Evolutionary conservation across 2,888 invertebrate species (phyloP).

Genomic region (Anoplius nigerrimus): DNA sequence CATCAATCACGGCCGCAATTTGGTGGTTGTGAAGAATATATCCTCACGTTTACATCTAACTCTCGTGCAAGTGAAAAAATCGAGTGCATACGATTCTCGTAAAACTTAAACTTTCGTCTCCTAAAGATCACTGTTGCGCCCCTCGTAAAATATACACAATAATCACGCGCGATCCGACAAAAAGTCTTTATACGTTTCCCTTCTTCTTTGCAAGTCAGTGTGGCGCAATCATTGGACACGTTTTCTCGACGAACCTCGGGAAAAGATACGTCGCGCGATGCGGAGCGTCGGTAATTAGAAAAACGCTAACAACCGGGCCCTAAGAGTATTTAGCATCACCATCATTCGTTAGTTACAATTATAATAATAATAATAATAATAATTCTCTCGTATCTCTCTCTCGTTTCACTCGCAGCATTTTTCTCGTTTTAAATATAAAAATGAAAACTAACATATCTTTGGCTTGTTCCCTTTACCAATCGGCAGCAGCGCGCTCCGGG

Average conservation of each 20-base stretch:
- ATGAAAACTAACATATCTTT: conserved; percentile 87
- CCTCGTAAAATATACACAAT: too few relatives aligned
- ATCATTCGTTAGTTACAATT: conserved; percentile 46
- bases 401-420: conserved; percentile 37
- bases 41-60: too few relatives aligned
- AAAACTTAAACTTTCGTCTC: too few relatives aligned
- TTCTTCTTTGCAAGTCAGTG: too few relatives aligned
- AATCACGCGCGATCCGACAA: too few relatives aligned
- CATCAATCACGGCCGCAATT: too few relatives aligned
- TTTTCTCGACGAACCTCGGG: not conserved
- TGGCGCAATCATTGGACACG: conserved; percentile 21
- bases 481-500: conserved; percentile 68
- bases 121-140: too few relatives aligned
- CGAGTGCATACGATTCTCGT: too few relatives aligned
- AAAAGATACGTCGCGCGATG: conserved; percentile 15
- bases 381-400: conserved; percentile 52
- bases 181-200: too few relatives aligned
- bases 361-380: conserved; percentile 63
- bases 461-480: conserved; percentile 90
- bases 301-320: conserved; percentile 60
- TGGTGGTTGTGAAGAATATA: too few relatives aligned
- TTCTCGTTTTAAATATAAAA: conserved; percentile 76
- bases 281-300: conserved; percentile 44
- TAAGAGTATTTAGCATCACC: conserved; percentile 62
- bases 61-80: too few relatives aligned